Evolutionary conservation across 2,113 vertebrate species (phyloP), one percentile per base, ranked within the genome.

Genomic region (Pimephales promelas): DNA sequence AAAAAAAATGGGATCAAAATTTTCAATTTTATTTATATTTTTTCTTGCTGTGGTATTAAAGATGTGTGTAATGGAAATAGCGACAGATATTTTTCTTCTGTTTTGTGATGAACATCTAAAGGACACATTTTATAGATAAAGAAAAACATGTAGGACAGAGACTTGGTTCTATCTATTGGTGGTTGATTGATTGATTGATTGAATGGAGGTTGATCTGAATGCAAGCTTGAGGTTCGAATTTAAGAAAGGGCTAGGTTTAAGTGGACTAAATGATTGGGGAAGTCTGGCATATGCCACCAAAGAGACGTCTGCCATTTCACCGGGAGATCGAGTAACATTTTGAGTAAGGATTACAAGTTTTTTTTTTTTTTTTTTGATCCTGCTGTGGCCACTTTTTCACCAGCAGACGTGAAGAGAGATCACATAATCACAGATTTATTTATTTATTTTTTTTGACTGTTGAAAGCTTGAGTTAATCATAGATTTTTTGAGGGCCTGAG

Each of bases 401-500:
- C 36, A 45, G 68, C 22, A 24, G 40, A 45, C 4, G 5, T 11
- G 68, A 71, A 43, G 68, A 68, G 31, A 36, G 40, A 73, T 73
- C 71, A 28, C 71, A 73, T 73, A 49, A 49, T 73, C 45, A 2
- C 22, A 28, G 13, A 73, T 73, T 72, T n/a, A n/a, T n/a, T n/a
- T n/a, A n/a, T n/a, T n/a, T n/a, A n/a, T n/a, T 73, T 73, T 73
- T 73, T 73, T 73, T 16, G n/a, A 26, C 24, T 73, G 71, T 28
- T 73, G 45, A 73, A 24, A 73, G 71, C 71, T 26, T 18, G 24
- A 18, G 24, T 73, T 73, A 73, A 45, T 73, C 26, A 20, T 49
- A 28, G 71, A 49, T 47, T 28, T 73, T 24, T 73, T 28, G 43
- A 73, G 45, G 43, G 40, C 7, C 45, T 49, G 13, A 49, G 45